Conservation (phyloP, 1,140 invertebrate species). For the Drosophila sulfurigaster region DNA sequence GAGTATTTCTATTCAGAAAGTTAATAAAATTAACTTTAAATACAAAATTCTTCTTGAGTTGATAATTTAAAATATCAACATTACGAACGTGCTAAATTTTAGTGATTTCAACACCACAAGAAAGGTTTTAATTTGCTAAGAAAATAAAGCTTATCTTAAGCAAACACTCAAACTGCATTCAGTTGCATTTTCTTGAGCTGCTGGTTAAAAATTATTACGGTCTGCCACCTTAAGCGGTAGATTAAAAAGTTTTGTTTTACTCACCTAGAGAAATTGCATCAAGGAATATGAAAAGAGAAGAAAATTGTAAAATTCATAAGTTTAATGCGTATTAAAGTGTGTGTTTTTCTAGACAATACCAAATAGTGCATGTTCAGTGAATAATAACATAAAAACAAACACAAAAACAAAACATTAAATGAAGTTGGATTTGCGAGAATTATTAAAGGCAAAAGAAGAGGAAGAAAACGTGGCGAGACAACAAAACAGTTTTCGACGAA, state of each 20-base stretch:
- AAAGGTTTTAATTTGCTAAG: no score
- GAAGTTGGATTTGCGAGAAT: background rate
- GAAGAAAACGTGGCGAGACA: background rate
- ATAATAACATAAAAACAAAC: background rate
- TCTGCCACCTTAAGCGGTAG: background rate
- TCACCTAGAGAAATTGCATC: conserved; percentile 18
- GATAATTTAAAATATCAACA: no score
- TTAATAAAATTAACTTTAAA: no score
- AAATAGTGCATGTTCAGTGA: conserved; percentile 1
- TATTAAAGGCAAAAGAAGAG: background rate
- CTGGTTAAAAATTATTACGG: background rate
- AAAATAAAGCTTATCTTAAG: no score
- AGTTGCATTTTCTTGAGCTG: background rate
- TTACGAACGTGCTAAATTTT: no score
- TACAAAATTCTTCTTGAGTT: no score
- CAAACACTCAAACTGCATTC: no score
- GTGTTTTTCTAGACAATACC: background rate
- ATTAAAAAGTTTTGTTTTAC: conserved; percentile 8
- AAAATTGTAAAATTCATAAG: conserved; percentile 28
- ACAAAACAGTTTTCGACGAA: conserved; percentile 12
- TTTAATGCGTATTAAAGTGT: background rate
- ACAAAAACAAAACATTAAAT: background rate
- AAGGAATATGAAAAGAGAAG: conserved; percentile 26
- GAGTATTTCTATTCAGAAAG: no score
- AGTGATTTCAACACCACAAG: no score